Conservation (phyloP, 2,113 vertebrate genomes). For the Ceratotherium simum region DNA sequence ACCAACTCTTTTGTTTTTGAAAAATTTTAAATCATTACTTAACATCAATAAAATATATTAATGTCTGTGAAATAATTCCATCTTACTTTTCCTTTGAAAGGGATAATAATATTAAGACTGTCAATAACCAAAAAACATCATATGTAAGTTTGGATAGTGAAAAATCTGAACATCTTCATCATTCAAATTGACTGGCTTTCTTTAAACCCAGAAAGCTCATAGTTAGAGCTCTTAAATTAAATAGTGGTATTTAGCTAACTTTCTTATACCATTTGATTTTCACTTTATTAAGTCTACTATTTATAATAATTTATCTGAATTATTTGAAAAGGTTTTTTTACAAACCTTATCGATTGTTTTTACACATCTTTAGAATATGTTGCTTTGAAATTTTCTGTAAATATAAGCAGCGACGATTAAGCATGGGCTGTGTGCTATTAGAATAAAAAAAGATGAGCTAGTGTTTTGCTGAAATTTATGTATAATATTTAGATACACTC, state of each 20-base stretch:
- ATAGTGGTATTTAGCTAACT: neutral
- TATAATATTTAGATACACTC: conserved; percentile 25
- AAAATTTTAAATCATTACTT: neutral
- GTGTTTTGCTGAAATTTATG: neutral
- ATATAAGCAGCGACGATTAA: neutral
- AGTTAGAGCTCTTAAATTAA: conserved; percentile 41
- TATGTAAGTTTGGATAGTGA: conserved; percentile 13
- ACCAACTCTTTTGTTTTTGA: conserved; percentile 33
- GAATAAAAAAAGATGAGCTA: neutral
- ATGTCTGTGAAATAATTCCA: conserved; percentile 34
- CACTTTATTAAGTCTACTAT: conserved; percentile 28
- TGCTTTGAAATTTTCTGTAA: conserved; percentile 44
- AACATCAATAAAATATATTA: conserved; percentile 12
- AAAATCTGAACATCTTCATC: conserved; percentile 21
- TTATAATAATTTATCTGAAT: conserved; percentile 39
- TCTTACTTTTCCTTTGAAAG: conserved; percentile 33
- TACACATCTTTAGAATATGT: neutral
- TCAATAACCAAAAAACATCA: neutral
- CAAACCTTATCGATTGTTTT: neutral
- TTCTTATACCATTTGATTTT: conserved; percentile 2
- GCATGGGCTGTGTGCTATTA: neutral
- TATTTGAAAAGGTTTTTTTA: neutral
- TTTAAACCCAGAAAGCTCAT: neutral
- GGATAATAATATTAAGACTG: conserved; percentile 18
- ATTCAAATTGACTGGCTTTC: neutral